Base-by-base conservation (phyloP, 35 echinoderm and acorn worm species). In the Strongylocentrotus purpuratus region DNA sequence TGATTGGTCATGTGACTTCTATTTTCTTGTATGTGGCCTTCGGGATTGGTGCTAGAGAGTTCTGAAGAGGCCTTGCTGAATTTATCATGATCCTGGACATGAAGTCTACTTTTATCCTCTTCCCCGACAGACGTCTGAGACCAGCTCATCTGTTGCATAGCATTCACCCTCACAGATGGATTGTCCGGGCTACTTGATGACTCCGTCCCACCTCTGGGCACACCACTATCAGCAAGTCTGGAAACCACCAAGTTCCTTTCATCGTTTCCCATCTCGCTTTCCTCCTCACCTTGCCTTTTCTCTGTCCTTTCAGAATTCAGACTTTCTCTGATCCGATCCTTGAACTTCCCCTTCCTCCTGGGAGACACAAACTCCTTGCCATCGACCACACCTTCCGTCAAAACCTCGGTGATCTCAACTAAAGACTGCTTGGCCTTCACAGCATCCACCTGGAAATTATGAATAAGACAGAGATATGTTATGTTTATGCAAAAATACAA, bases 301-400 rank as follows among this genome's bases (percentile, higher is more conserved):
- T 78, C 22, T 28, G 65, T 78, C 22, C 65, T 8, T 78, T 78
- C 22, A 78, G 65, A 28, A 28, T n/a, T 78, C 65, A 78, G 65
- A 78, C 65, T 78, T n/a, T 78, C 22, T 78, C 65, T 78, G 65
- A 78, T 78, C 20, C 20, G 65, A 78, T 78, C 20, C 20, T 4
- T 78, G 65, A 78, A 78, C 32, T 89, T 90, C 17, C 61, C 31
- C 31, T 89, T 89, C 47, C 48, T 33, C 31, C 93, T 87, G 33
- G 52, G 85, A 88, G 52, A 65, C 1, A 71, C 87, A 88, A 96
- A 95, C 48, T 45, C 9, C 32, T 87, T 71, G 28, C 94, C 95
- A 12, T 92, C 97, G n/a, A 99, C 88, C 6, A 95, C 47, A 31
- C 98, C 97, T 48, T 97, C 95, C 28, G 98, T 99, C 25, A 99